Base-by-base conservation (phyloP, 2,888 invertebrate genomes). In the Drosophila anomelani region DNA sequence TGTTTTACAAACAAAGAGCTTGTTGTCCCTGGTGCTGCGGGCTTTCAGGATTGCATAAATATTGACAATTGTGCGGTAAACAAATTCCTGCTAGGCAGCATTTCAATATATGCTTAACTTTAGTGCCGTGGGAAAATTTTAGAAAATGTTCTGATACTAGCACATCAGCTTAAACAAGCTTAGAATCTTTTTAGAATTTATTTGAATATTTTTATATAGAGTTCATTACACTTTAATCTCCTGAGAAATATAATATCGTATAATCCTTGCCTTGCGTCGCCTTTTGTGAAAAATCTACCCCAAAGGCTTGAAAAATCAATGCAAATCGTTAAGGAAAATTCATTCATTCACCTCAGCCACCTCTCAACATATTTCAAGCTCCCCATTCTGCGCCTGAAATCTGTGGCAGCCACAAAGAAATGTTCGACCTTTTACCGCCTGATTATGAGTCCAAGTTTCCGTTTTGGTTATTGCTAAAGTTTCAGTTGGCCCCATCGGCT, bases 21-120 rank as follows among this genome's bases (percentile, higher is more conserved):
- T 39, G 69, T 70, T 75, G 61, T 38, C 56, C 32, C 38, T 63
- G 55, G 20, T 46, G 43, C 57, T 54, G 46, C 53, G 69, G 38
- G 74, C 67, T 72, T 82, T 76, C 61, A 53, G 49, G 61, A 58
- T 59, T 81, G 61, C 69, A 69, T 73, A 76, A 78, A 76, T 73
- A 82, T 75, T 67, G 29, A 17, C 51, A 29, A 54, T 55, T 20
- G 49, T 32, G 60, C 55, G 47, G 61, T 63, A 32, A 55, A 46
- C 53, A 58, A 38, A 46, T 23, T 29, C 13, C 32, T 38, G 23
- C 15, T 46, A 41, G 36, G 47, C 38, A 38, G n/a, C 13, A 49
- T 61, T 56, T 17, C 23, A 69, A 49, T 47, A 54, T 32, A 20
- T 39, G 26, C 12, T 10, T 2, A 59, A 64, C 23, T 43, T 64